phyloP scores from a whole-genome alignment of 2,113 vertebrate genomes.

The Rhineura floridana region DNA sequence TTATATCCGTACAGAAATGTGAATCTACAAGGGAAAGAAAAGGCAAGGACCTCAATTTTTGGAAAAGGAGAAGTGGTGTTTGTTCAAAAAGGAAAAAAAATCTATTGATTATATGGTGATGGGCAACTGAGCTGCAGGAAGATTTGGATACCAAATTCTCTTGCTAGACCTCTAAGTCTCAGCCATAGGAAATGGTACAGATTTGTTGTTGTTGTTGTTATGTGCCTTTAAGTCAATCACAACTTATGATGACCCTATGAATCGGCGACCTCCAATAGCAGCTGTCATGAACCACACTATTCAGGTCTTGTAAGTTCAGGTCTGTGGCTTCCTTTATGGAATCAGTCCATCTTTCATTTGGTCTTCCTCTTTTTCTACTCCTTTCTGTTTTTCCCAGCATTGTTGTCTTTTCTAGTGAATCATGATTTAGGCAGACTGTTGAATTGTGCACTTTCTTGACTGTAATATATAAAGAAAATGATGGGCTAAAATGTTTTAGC shows the following conservation, averaged over 20 bases:
- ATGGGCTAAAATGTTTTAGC: not conserved
- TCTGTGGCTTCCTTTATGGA: no score
- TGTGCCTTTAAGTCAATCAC: no score
- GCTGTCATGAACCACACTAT: no score
- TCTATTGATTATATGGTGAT: not conserved
- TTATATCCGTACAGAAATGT: not conserved
- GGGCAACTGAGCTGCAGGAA: not conserved
- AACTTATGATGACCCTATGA: no score
- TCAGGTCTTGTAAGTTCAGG: no score
- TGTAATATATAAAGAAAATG: not conserved
- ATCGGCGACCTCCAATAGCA: no score
- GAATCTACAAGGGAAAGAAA: not conserved
- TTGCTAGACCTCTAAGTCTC: not conserved
- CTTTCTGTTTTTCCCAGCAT: no score
- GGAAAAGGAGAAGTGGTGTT: not conserved
- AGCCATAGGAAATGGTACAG: not conserved
- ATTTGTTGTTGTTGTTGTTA: no score
- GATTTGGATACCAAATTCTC: not conserved
- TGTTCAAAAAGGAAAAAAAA: not conserved
- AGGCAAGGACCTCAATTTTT: not conserved
- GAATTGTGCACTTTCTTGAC: not conserved
- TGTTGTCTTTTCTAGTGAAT: no score
- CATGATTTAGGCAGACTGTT: not conserved
- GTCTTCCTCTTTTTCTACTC: no score
- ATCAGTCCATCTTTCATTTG: no score